Evolutionary conservation across 2,888 invertebrate genomes (phyloP).

Genomic region (Diabrotica balteata): DNA sequence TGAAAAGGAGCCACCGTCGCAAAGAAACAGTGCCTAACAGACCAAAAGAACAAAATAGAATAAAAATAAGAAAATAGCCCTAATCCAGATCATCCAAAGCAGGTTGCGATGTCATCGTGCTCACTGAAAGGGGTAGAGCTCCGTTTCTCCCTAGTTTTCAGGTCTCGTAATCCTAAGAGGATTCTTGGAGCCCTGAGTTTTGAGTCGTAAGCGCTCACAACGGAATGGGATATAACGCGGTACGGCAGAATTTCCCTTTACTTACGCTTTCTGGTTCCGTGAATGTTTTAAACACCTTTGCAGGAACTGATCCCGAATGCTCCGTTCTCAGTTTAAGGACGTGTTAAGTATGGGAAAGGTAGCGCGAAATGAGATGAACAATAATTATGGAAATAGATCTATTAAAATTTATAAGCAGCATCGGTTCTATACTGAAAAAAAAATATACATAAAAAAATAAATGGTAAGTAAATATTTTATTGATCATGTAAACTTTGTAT

Average conservation of each 20-base stretch:
- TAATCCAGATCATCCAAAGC: background rate
- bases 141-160: background rate
- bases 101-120: background rate
- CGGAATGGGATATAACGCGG: background rate
- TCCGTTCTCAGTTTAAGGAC: no score
- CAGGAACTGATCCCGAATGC: background rate
- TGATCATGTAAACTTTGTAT: no score
- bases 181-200: background rate
- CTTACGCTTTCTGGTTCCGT: background rate
- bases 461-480: no score
- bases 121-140: background rate
- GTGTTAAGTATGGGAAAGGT: no score
- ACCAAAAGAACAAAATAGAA: background rate
- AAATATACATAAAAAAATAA: no score
- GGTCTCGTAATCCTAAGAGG: conserved; percentile 1
- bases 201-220: background rate
- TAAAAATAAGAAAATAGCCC: background rate
- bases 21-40: no score
- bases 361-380: no score
- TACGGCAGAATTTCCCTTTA: background rate
- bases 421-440: no score
- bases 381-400: no score
- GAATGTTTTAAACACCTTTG: background rate
- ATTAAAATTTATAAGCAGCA: no score
- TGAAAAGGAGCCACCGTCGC: no score